A percentile compares a stretch with the other conserved stretches of the same genome.
Evolutionary conservation across 2,888 invertebrate species (phyloP).

Genomic region (Drosophila quinaria): DNA sequence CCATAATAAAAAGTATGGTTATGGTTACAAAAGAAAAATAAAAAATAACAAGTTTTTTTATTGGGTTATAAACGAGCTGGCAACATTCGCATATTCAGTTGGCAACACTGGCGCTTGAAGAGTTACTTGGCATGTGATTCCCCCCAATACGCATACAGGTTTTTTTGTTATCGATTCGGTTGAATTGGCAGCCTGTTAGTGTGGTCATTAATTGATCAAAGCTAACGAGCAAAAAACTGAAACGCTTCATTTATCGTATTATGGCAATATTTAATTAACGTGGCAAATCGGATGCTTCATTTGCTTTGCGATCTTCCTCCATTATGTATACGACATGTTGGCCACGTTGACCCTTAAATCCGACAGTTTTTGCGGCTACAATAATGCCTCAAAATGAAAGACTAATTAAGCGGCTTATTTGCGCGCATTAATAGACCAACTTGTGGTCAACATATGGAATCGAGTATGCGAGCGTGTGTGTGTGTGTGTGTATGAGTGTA

Average conservation of each 20-base stretch:
- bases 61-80: not conserved
- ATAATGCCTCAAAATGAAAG: conserved; percentile 73
- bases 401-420: conserved; percentile 81
- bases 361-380: conserved; percentile 73
- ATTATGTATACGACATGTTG: conserved; percentile 68
- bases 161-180: conserved; percentile 4
- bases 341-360: conserved; percentile 59
- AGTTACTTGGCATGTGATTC: not conserved
- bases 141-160: not conserved
- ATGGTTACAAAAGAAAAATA: conserved; percentile 70
- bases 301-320: conserved; percentile 63
- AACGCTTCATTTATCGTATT: conserved; percentile 68
- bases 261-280: conserved; percentile 78
- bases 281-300: conserved; percentile 57
- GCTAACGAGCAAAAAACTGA: conserved; percentile 63
- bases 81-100: not conserved
- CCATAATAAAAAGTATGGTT: conserved; percentile 79
- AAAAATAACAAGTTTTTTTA: not conserved
- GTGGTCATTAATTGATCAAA: conserved; percentile 49
- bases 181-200: conserved; percentile 1
- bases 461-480: conserved; percentile 17
- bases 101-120: not conserved
- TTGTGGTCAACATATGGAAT: conserved; percentile 61
- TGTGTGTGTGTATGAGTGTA: conserved; percentile 21
- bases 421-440: conserved; percentile 79